A percentile compares a stretch with the other conserved stretches of the same genome.
Conservation (phyloP, 2,113 vertebrate genomes). For the Rhodinocichla rosea region DNA sequence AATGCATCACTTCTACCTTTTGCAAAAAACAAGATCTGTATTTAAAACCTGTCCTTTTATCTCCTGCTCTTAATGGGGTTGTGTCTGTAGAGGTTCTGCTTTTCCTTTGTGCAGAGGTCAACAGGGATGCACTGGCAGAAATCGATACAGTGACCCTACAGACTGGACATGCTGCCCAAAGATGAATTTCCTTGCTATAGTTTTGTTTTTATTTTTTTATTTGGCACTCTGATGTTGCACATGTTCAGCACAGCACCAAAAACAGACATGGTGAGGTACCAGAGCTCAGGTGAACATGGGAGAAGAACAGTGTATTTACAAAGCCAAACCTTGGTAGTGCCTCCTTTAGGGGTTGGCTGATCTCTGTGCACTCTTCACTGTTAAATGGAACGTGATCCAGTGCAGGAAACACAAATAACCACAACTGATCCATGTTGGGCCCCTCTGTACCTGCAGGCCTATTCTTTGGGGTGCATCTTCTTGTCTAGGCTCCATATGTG, state of each 20-base stretch:
- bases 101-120: not conserved
- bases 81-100: not conserved
- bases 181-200: not conserved
- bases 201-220: not conserved
- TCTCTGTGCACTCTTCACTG: not conserved
- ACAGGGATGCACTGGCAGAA: not conserved
- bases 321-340: not conserved
- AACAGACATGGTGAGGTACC: fast-evolving
- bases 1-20: not conserved
- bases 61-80: not conserved
- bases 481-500: not conserved
- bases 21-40: not conserved
- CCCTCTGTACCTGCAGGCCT: not conserved
- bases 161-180: not conserved
- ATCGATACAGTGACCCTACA: not conserved
- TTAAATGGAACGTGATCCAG: not conserved
- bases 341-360: not conserved
- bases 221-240: not conserved
- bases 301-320: not conserved
- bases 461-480: not conserved
- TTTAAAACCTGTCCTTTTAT: not conserved
- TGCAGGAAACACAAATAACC: not conserved
- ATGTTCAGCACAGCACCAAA: not conserved
- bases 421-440: not conserved
- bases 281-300: not conserved